phyloP scores from a whole-genome alignment of 2,888 invertebrate genomes.

The Aelia acuminata region DNA sequence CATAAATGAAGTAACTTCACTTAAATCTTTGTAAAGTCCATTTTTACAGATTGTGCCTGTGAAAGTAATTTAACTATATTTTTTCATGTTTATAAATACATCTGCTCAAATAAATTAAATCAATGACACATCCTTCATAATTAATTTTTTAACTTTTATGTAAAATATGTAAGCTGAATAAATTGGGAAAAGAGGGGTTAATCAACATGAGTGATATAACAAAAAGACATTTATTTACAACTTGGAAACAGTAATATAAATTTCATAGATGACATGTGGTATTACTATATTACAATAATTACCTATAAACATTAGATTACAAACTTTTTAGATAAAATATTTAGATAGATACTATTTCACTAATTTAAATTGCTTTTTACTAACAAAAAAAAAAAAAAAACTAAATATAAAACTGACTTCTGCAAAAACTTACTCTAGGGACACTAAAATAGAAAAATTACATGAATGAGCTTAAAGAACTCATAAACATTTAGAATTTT shows the following conservation, averaged over 20 bases:
- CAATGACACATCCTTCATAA: no score
- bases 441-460: background rate
- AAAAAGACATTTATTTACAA: conserved; percentile 30
- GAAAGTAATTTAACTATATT: no score
- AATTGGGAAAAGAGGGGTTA: background rate
- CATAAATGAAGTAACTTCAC: no score
- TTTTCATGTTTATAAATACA: no score
- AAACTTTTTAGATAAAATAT: background rate
- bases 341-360: background rate
- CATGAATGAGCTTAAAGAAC: background rate
- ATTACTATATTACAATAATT: background rate
- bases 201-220: background rate
- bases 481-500: background rate
- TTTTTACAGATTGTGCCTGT: no score
- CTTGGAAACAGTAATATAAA: background rate
- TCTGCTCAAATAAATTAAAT: no score
- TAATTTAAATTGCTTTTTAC: background rate
- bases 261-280: background rate
- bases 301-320: background rate
- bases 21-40: no score
- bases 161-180: background rate
- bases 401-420: background rate
- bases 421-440: background rate
- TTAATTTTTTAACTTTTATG: no score
- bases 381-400: background rate